phyloP scores from a whole-genome alignment of 2,797 vertebrate genomes.

The Phalanger gymnotis region DNA sequence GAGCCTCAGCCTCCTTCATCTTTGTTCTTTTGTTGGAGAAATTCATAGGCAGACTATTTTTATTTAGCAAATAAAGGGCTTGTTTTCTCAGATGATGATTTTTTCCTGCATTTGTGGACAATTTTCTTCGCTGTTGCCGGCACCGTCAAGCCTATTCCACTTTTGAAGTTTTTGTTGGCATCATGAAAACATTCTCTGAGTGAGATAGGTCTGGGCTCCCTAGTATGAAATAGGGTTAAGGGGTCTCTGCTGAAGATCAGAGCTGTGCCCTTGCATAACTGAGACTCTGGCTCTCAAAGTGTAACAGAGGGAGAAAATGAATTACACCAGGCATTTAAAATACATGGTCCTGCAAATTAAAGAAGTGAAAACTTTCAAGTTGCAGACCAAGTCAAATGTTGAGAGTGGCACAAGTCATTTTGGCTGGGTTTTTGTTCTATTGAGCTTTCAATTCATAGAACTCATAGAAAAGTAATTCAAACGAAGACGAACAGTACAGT shows the following conservation, averaged over 20 bases:
- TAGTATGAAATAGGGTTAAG: too few species aligned
- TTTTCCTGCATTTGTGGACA: neutral
- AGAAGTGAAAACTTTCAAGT: neutral
- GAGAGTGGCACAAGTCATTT: neutral
- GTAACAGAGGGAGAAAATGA: neutral
- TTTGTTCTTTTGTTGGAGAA: neutral
- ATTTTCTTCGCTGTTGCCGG: neutral
- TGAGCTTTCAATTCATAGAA: neutral
- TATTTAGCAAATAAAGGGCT: slow-evolving; percentile 42
- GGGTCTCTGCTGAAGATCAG: neutral
- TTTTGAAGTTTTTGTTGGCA: neutral
- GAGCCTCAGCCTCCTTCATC: neutral
- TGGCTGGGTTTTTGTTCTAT: neutral
- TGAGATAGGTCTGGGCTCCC: neutral
- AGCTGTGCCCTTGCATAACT: neutral
- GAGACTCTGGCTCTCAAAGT: neutral
- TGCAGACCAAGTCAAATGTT: neutral
- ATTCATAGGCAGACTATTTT: slow-evolving; percentile 10
- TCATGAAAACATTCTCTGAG: neutral
- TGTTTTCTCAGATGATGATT: slow-evolving; percentile 31
- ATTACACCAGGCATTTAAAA: neutral
- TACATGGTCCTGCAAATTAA: neutral
- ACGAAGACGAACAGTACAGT: neutral
- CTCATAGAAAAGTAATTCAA: neutral
- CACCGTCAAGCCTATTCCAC: rapidly evolving